phyloP scores from a whole-genome alignment of 2,113 vertebrate genomes.

The Ellobius talpinus region DNA sequence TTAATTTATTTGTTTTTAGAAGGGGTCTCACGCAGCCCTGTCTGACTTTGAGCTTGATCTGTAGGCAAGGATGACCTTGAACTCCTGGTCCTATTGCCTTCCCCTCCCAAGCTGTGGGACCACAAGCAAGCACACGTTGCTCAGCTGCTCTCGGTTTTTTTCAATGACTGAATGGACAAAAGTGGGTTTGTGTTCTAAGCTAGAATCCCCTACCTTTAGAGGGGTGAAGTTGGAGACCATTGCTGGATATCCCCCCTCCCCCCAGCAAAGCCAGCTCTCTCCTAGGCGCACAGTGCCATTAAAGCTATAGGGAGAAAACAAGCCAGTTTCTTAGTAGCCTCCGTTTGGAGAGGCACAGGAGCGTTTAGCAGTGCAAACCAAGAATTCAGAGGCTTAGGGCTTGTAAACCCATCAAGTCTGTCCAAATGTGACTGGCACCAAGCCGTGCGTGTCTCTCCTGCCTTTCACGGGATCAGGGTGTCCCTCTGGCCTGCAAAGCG shows the following conservation, averaged over 20 bases:
- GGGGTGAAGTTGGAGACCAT: neutral
- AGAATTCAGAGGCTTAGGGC: neutral
- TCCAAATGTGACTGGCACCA: neutral
- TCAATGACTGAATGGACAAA: neutral
- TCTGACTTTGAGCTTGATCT: neutral
- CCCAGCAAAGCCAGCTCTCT: neutral
- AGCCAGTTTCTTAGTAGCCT: neutral
- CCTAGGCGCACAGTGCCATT: fast-evolving
- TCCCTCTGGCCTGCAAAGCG: neutral
- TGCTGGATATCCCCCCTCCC: neutral
- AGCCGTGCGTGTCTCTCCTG: fast-evolving
- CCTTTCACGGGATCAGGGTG: fast-evolving
- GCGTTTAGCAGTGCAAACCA: neutral
- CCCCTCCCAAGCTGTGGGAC: neutral
- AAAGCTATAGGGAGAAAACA: neutral
- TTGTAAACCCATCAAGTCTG: neutral
- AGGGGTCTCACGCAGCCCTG: neutral
- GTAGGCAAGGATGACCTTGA: neutral
- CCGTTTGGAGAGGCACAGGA: neutral
- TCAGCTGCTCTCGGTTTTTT: neutral
- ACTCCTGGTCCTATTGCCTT: neutral
- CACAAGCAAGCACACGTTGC: too few relatives aligned
- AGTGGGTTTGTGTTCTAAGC: neutral
- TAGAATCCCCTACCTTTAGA: neutral
- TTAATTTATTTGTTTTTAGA: neutral